These are phyloP conservation scores for Temnothorax curvispinosus DNA, from an alignment of 1,140 invertebrate genomes.

Conservation along the genomic window DNA sequence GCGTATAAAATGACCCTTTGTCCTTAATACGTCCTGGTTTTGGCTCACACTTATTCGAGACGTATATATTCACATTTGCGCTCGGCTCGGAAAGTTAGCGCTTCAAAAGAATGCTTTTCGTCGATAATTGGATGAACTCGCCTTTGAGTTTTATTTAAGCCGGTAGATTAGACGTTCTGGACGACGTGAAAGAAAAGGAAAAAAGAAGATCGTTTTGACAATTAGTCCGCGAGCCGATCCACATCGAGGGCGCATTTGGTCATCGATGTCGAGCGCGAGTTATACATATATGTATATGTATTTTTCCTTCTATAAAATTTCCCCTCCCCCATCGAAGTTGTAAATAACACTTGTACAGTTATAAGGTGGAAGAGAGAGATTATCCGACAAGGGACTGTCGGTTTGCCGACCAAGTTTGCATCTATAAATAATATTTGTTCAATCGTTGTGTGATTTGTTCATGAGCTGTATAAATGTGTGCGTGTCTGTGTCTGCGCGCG, in stretches of 20 bases:
- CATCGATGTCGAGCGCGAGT: neutral
- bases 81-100: neutral
- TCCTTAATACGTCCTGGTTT: neutral
- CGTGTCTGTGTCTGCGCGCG: neutral
- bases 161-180: neutral
- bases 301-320: neutral
- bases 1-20: neutral
- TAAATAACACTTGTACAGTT: slow-evolving; percentile 40
- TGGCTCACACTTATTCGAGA: neutral
- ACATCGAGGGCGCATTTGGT: neutral
- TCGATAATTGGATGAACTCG: slow-evolving; percentile 41
- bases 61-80: neutral
- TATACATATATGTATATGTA: neutral
- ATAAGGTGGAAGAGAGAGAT: neutral
- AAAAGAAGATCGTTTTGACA: slow-evolving; percentile 15
- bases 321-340: neutral
- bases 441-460: slow-evolving; percentile 10
- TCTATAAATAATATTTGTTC: slow-evolving; percentile 12
- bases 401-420: neutral
- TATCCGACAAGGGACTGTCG: neutral
- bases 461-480: neutral
- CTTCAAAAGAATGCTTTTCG: slow-evolving; percentile 36
- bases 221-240: neutral
- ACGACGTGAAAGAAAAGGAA: neutral
- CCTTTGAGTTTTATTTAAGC: slow-evolving; percentile 26